Evolutionary conservation across 2,113 vertebrate genomes (phyloP).

Genomic region (Chroicocephalus ridibundus): DNA sequence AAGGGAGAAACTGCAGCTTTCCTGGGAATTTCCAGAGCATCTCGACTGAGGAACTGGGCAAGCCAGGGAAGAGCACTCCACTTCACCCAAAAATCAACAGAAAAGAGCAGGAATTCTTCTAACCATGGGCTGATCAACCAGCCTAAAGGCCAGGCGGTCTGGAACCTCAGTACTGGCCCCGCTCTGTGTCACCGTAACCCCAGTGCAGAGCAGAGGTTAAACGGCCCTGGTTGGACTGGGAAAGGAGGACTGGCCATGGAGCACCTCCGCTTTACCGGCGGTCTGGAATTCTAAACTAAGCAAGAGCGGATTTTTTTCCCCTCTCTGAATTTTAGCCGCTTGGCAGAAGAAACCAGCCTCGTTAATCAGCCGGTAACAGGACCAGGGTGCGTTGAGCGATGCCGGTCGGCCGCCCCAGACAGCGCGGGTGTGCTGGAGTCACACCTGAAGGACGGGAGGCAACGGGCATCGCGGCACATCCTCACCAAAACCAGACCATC

Average conservation of each 20-base stretch:
- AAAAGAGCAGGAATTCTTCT: background rate
- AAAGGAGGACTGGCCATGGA: background rate
- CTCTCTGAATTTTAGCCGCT: background rate
- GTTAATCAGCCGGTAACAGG: background rate
- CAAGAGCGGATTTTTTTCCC: background rate
- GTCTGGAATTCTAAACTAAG: background rate
- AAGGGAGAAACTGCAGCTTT: background rate
- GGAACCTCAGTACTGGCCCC: background rate
- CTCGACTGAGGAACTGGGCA: background rate
- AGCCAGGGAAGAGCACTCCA: background rate
- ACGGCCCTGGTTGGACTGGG: background rate
- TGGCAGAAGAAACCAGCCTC: background rate
- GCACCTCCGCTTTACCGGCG: background rate
- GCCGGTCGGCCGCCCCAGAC: background rate
- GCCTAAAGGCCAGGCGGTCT: background rate
- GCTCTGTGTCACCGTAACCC: background rate
- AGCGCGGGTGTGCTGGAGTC: no score
- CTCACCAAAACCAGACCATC: background rate
- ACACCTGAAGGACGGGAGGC: background rate
- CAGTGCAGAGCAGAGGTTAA: background rate
- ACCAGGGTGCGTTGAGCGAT: rapidly evolving
- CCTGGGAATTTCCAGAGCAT: background rate
- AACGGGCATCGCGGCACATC: background rate
- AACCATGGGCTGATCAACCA: rapidly evolving
- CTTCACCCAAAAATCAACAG: rapidly evolving